Evolutionary conservation across 2,797 vertebrate species (phyloP), one percentile per base, ranked within the genome.

Genomic region (Sciaenops ocellatus): DNA sequence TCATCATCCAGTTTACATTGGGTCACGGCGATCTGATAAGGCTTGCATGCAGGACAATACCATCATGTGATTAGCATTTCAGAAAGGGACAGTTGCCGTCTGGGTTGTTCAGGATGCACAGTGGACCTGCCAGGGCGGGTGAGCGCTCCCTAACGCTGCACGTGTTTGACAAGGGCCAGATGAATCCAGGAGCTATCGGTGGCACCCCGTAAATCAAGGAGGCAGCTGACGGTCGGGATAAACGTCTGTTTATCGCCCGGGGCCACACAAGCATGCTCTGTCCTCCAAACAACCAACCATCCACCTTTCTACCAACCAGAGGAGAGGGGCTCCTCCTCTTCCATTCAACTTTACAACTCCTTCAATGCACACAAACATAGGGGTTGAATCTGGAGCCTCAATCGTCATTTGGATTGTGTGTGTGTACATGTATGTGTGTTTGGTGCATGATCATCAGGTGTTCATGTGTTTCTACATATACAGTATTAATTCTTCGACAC

Each of bases 151-250:
- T 96, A 97, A 97, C 94, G 94, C 95, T 97, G 95, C 95, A 94
- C 89, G 79, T 96, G 96, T 98, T 98, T 99, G 98, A 99, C 97
- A 98, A 98, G 97, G 97, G 97, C 96, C 98, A 99, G 97, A 99
- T 98, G 97, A 99, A 98, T 98, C 96, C 97, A 96, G 96, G 97
- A 99, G 97, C 98, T 97, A 98, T 97, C 94, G 90, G 96, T 96
- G 96, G 96, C 96, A 95, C 95, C 96, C 95, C 94, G 97, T 98
- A 98, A 99, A 97, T 98, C 97, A 97, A 94, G 96, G 96, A 96
- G 97, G 98, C 98, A 99, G 98, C 97, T 99, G 98, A 99, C 98
- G 96, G 96, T 96, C 95, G 96, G 96, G 97, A 99, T 99, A 98
- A 99, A 97, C 97, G 96, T 99, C 98, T 96, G 94, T 96, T 96